Evolutionary conservation across 2,113 vertebrate species (phyloP).

Genomic region (Lepus europaeus): DNA sequence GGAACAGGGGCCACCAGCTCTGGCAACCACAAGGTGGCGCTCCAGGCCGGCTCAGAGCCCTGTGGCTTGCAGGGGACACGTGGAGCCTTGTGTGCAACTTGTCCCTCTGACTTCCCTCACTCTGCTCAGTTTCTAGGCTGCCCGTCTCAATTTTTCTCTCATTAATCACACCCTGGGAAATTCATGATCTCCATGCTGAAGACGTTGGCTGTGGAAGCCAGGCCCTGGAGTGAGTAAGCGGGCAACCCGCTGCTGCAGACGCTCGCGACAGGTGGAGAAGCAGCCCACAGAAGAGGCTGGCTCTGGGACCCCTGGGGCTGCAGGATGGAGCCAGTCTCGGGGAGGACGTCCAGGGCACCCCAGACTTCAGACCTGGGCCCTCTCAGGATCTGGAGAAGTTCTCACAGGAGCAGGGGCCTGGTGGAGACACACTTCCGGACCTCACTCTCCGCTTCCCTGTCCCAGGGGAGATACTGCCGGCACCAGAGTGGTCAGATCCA

Average conservation of each 20-base stretch:
- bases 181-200: conserved; percentile 56
- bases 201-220: conserved; percentile 66
- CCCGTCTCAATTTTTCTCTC: conserved; percentile 70
- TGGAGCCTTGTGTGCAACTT: background rate
- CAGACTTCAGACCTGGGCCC: background rate
- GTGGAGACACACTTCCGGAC: background rate
- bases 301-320: background rate
- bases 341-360: background rate
- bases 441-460: background rate
- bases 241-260: background rate
- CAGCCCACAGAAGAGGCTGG: background rate
- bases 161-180: conserved; percentile 70
- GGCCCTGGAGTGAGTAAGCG: background rate
- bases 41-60: conserved; percentile 2
- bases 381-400: background rate
- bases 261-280: rapidly evolving
- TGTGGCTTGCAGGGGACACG: rapidly evolving
- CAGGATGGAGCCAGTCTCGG: background rate
- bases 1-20: background rate
- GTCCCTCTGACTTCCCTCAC: conserved; percentile 47
- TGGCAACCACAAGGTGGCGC: conserved; percentile 79
- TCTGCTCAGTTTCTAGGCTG: conserved; percentile 49
- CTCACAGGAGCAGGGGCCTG: background rate
- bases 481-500: too few relatives aligned
- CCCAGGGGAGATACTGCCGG: background rate